These are phyloP conservation scores for Pseudorhombus dupliciocellatus DNA, from an alignment of 2,113 vertebrate genomes.

Conservation along the genomic window DNA sequence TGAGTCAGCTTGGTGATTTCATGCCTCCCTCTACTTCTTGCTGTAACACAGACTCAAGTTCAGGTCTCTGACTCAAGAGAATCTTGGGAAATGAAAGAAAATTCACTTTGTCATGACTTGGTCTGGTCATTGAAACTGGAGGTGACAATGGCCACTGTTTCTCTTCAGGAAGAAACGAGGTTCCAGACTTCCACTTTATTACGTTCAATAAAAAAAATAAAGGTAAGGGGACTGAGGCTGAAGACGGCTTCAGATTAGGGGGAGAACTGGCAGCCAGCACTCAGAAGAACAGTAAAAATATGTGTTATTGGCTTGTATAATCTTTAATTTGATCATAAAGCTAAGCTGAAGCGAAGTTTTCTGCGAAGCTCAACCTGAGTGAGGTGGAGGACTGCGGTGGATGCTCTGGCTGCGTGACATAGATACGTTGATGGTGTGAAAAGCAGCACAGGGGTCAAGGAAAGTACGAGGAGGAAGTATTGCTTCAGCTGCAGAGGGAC, in stretches of 20 bases:
- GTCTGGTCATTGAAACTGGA: not conserved
- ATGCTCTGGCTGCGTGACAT: not conserved
- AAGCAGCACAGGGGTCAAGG: slow-evolving; percentile 21
- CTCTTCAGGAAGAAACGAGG: not conserved
- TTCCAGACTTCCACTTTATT: not conserved
- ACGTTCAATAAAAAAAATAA: not conserved
- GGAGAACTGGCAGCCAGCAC: not conserved
- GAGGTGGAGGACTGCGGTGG: not conserved
- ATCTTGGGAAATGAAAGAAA: slow-evolving; percentile 25
- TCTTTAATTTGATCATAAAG: slow-evolving; percentile 10
- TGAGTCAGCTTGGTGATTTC: not conserved
- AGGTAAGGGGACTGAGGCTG: not conserved
- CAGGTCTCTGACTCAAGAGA: not conserved
- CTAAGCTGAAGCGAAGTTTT: not conserved
- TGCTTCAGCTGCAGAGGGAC: slow-evolving; percentile 46
- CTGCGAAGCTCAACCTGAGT: not conserved
- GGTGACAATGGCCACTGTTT: not conserved
- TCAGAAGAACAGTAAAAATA: not conserved
- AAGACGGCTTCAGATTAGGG: not conserved
- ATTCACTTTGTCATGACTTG: not conserved
- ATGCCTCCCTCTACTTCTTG: not conserved
- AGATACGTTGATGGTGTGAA: slow-evolving; percentile 12
- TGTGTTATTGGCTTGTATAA: slow-evolving; percentile 11
- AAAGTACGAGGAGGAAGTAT: slow-evolving; percentile 65
- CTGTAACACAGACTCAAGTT: not conserved